Percentiles rank a stretch among this genome's conserved stretches.
Conservation (phyloP, 2,888 invertebrate genomes). For the Macrosoma leucophasiata region DNA sequence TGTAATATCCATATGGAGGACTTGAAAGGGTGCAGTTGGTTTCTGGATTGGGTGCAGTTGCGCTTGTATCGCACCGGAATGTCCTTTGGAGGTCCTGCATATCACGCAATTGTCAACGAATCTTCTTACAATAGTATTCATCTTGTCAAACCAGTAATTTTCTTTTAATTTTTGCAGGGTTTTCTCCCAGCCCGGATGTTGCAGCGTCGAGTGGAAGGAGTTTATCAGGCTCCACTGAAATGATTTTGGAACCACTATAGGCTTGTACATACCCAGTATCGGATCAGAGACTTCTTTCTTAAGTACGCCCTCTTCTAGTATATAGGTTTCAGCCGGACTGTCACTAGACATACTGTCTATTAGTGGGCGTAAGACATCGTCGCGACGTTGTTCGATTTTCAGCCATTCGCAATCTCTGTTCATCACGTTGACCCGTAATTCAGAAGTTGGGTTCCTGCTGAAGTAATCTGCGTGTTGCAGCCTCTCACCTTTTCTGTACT, state of each 20-base stretch:
- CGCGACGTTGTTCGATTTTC: constrained; percentile 8
- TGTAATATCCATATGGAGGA: constrained; percentile 28
- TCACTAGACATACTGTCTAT: constrained; percentile 10
- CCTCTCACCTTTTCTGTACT: constrained; percentile 16
- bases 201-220: constrained; percentile 10
- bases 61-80: constrained; percentile 28
- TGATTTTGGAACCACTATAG: constrained; percentile 21
- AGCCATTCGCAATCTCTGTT: background rate
- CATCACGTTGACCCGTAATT: constrained; percentile 20
- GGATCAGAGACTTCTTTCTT: constrained; percentile 6
- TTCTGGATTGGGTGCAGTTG: constrained; percentile 27
- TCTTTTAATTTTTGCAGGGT: constrained; percentile 12
- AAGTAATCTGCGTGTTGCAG: constrained; percentile 19
- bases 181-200: constrained; percentile 17
- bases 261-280: constrained; percentile 9
- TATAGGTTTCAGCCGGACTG: constrained; percentile 12
- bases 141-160: constrained; percentile 22
- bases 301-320: constrained; percentile 7
- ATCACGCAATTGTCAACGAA: constrained; percentile 27
- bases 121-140: constrained; percentile 19
- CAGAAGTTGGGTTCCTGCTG: constrained; percentile 15
- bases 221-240: constrained; percentile 28
- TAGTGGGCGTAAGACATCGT: constrained; percentile 14
- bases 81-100: constrained; percentile 28
- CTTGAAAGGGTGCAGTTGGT: constrained; percentile 23